A percentile compares a stretch with the other conserved stretches of the same genome.
Conservation (phyloP, 2,888 invertebrate species). For the Hyppa rectilinea region DNA sequence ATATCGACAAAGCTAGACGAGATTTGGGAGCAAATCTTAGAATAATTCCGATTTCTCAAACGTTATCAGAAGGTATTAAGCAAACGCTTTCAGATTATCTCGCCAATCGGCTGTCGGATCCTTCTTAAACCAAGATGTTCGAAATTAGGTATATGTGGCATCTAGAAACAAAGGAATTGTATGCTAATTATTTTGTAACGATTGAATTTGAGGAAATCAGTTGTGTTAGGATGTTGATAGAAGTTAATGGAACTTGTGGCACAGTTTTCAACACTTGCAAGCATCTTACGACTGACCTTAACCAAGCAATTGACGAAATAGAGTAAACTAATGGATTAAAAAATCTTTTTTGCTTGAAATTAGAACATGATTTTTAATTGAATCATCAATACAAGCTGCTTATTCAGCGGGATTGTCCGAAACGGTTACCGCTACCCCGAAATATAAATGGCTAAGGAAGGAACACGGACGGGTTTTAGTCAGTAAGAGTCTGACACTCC, state of each 20-base stretch:
- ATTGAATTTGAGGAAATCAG: background rate
- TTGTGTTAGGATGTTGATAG: background rate
- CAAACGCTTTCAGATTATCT: constrained; percentile 66
- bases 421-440: too few relatives aligned
- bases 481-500: too few relatives aligned
- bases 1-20: constrained; percentile 11
- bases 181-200: background rate
- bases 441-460: too few relatives aligned
- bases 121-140: constrained; percentile 4
- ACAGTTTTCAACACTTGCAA: background rate
- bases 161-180: background rate
- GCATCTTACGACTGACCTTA: background rate
- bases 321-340: background rate
- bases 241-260: background rate
- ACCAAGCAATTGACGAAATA: background rate
- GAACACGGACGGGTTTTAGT: too few relatives aligned
- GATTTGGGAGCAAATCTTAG: constrained; percentile 44
- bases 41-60: constrained; percentile 67
- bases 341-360: background rate
- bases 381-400: background rate
- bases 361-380: background rate
- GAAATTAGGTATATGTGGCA: constrained; percentile 13
- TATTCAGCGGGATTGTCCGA: too few relatives aligned
- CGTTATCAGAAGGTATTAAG: constrained; percentile 70
- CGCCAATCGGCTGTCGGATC: constrained; percentile 42